Evolutionary conservation across 2,113 vertebrate genomes (phyloP), one percentile per base, ranked within the genome.

Genomic region (Girardinichthys multiradiatus): DNA sequence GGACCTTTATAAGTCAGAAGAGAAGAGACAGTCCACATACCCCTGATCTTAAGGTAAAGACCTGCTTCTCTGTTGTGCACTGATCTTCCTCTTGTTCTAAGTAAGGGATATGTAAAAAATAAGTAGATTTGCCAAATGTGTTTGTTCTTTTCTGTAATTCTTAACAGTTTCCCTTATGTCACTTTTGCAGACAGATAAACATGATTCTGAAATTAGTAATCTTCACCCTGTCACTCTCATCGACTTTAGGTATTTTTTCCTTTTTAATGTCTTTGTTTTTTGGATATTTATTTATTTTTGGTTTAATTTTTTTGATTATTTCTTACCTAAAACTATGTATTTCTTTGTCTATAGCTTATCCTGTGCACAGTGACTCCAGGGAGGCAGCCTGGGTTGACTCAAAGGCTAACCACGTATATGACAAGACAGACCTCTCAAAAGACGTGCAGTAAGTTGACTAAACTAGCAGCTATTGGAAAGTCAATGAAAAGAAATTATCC

Each of bases 381-480:
- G 92, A 93, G 30, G 71, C 85, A 31, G 86, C 88, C 71, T 92
- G 94, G 95, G 87, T 82, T 5, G 90, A 92, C 73, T 93, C 94
- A 81, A 91, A 90, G 68, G 91, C 86, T 1, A 81, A 92, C 0
- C 83, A 95, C 65, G 93, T 90, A 72, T 94, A 94, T 84, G 91
- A 90, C 28, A 92, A 94, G 74, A 78, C 78, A n/a, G 76, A 88
- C 26, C 10, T 74, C 26, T 57, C 77, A 84, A 96, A 95, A 85
- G 85, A 89, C 74, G 80, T 83, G 2, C 58, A 79, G 82, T 95
- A 88, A 91, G 93, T 92, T 65, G n/a, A 58, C 15, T 24, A 42
- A 60, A 71, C 48, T 3, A 54, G 17, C 11, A 31, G n/a, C 54
- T 57, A 62, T 31, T 33, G 11, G 27, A 39, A 48, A 29, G 0